phyloP scores from a whole-genome alignment of 2,797 vertebrate genomes.

The Alca torda region DNA sequence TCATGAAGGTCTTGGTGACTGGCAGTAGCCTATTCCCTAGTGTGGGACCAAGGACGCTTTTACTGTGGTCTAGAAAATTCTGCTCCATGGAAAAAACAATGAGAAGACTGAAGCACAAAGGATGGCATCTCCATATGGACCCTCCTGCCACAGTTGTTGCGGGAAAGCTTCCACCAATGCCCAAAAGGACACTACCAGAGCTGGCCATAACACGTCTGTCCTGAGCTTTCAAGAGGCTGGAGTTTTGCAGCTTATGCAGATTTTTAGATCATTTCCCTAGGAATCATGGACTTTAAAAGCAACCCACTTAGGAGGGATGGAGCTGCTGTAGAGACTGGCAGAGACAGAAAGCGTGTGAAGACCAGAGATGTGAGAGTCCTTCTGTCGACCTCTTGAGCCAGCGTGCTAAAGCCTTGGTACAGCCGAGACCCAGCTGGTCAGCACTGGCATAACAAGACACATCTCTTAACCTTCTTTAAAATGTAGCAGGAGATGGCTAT shows the following conservation, averaged over 20 bases:
- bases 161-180: neutral
- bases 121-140: neutral
- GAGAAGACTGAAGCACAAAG: neutral
- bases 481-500: neutral
- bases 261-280: neutral
- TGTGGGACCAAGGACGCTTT: neutral
- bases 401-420: neutral
- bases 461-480: neutral
- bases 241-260: neutral
- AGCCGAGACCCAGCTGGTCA: neutral
- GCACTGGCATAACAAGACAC: neutral
- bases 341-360: neutral
- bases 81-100: neutral
- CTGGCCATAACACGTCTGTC: neutral
- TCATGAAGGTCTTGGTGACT: neutral
- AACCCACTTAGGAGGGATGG: neutral
- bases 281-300: neutral
- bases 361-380: neutral
- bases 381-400: neutral
- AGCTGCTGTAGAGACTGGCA: neutral
- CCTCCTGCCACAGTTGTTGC: neutral
- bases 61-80: neutral
- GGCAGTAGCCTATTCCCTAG: neutral
- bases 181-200: neutral
- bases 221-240: neutral